These are phyloP conservation scores for Darevskia nairensis DNA, from an alignment of 2,797 vertebrate species.

Conservation along the genomic window DNA sequence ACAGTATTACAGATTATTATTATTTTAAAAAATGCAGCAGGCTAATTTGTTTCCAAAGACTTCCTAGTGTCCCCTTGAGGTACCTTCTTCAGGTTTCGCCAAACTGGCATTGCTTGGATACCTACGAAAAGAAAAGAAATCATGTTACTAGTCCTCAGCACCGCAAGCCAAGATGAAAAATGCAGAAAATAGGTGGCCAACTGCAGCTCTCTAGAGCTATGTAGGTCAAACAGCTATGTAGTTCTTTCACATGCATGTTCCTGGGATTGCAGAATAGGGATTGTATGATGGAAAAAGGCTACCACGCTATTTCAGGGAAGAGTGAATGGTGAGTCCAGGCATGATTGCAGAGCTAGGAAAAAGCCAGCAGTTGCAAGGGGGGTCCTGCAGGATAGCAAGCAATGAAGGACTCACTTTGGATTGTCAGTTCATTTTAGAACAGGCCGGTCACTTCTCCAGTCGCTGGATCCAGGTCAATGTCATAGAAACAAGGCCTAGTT, in stretches of 20 bases:
- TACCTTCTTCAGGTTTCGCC: constrained; percentile 45
- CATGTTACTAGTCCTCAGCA: constrained; percentile 56
- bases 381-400: not conserved
- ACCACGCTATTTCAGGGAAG: not conserved
- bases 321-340: not conserved
- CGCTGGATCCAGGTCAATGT: constrained; percentile 93
- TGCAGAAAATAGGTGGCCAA: constrained; percentile 10
- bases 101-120: constrained; percentile 56
- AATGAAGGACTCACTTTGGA: constrained; percentile 50
- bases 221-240: not conserved
- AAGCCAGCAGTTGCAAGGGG: not conserved
- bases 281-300: not conserved
- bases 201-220: constrained; percentile 44
- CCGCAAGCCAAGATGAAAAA: not conserved
- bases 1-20: constrained; percentile 21
- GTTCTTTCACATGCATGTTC: not conserved
- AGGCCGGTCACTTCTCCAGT: constrained; percentile 92
- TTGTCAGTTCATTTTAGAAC: constrained; percentile 80
- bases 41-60: constrained; percentile 48
- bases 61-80: constrained; percentile 37
- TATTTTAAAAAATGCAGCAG: constrained; percentile 31
- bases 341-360: not conserved
- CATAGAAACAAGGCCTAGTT: constrained; percentile 97
- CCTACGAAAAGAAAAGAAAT: constrained; percentile 63
- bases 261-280: not conserved